Evolutionary conservation across 2,797 vertebrate species (phyloP), one percentile per base, ranked within the genome.

Genomic region (Salarias fasciatus): DNA sequence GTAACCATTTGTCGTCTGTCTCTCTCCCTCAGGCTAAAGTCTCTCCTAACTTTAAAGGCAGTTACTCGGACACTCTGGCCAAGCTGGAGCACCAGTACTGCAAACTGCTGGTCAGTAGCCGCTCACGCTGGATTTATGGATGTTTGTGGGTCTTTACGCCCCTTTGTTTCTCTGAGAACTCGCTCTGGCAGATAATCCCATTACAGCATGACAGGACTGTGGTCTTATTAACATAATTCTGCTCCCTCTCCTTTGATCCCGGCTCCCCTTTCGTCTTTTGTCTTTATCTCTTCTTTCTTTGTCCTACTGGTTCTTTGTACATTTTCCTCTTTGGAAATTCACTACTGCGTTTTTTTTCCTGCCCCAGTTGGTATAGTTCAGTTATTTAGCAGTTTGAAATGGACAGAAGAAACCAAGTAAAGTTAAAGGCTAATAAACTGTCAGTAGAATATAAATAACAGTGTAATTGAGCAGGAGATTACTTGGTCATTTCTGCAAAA

Each of bases 41-140:
- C 82, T 98, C 96, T 41, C 91, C 91, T 0, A 96, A 96, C 92
- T 97, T 97, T 79, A 94, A 83, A 4, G 93, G 92, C 43, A 98
- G 92, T 86, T 98, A 99, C 90, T 94, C 90, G 0, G 97, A 99
- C 79, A 97, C 96, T 0, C 87, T 99, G 59, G 93, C 92, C 77
- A 98, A 98, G 82, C 91, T 99, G 91, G 97, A 98, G 88, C 95
- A 94, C 0, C 96, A 98, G 82, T 98, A 99, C 90, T 96, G 95
- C 93, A 99, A 98, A 86, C 88, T 99, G 53, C 91, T 95, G 94
- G 98, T 99, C 75, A 95, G 95, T 88, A n/a, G 53, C 36, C 13
- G 7, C 36, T 8, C 24, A 28, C 35, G 8, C 8, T 63, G 52
- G 2, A 24, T 2, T 24, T 24, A n/a, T n/a, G n/a, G 29, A 44